Evolutionary conservation across 2,888 invertebrate genomes (phyloP).

Genomic region (Holacanthella duospinosa): DNA sequence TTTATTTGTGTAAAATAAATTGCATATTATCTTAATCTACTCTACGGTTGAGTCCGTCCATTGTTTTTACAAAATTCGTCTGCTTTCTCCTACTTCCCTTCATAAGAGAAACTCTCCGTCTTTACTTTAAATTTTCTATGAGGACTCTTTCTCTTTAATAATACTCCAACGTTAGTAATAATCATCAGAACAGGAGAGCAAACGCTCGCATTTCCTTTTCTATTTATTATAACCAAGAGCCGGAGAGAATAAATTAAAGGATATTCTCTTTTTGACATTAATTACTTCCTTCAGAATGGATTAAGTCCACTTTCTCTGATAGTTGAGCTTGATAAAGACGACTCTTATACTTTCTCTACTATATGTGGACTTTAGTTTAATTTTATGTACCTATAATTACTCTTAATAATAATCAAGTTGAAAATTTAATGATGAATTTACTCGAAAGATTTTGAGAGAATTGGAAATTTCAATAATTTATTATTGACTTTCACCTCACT

Average conservation of each 20-base stretch:
- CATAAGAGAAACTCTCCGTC: not conserved
- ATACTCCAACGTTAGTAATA: too few relatives aligned
- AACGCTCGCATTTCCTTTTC: not conserved
- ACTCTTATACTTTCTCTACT: too few relatives aligned
- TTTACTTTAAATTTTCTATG: not conserved
- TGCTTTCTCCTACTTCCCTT: not conserved
- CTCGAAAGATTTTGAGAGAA: too few relatives aligned
- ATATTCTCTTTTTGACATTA: conserved; percentile 12
- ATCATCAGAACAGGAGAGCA: not conserved
- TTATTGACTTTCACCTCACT: too few relatives aligned
- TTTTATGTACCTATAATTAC: too few relatives aligned
- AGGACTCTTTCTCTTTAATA: not conserved
- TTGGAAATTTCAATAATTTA: too few relatives aligned
- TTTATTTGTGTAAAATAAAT: conserved; percentile 11
- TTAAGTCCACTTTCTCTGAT: not conserved
- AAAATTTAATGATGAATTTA: too few relatives aligned
- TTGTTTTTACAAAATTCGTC: not conserved
- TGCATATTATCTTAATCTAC: conserved; percentile 11
- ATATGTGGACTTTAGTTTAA: too few relatives aligned
- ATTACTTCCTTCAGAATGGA: conserved; percentile 13
- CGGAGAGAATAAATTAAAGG: conserved; percentile 10
- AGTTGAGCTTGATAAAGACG: not conserved
- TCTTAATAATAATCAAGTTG: too few relatives aligned
- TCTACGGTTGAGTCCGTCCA: conserved; percentile 7
- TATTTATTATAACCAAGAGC: not conserved